These are phyloP conservation scores for Propithecus deckenii DNA, from an alignment of 2,797 vertebrate genomes.

Conservation along the genomic window DNA sequence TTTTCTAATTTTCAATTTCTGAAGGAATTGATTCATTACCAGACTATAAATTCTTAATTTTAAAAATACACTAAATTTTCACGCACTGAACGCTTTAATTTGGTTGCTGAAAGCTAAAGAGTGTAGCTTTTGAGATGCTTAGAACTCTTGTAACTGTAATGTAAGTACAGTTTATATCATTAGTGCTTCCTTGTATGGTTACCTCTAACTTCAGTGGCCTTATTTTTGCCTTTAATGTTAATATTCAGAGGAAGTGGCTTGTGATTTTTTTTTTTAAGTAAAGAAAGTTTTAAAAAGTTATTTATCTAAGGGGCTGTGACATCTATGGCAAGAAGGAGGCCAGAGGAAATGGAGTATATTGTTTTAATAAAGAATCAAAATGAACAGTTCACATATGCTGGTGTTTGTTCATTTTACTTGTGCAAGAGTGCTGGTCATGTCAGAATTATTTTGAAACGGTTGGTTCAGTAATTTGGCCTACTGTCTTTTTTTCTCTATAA, in stretches of 20 bases:
- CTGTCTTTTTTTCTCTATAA: conserved; percentile 81
- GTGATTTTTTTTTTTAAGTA: neutral
- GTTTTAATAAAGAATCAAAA: conserved; percentile 55
- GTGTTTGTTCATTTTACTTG: conserved; percentile 68
- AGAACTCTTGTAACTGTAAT: conserved; percentile 29
- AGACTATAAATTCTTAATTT: conserved; percentile 20
- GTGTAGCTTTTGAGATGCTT: conserved; percentile 58
- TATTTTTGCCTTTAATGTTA: conserved; percentile 41
- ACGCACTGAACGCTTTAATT: neutral
- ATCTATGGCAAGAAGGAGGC: conserved; percentile 21
- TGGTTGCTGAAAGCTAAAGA: conserved; percentile 26
- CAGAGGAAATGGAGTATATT: conserved; percentile 43
- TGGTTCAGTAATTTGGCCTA: conserved; percentile 82
- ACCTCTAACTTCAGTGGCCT: neutral
- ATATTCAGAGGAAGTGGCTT: conserved; percentile 35
- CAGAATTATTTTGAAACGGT: conserved; percentile 77
- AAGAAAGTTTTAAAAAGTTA: neutral
- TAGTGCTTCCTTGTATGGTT: conserved; percentile 1
- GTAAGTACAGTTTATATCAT: neutral
- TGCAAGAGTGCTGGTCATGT: conserved; percentile 79
- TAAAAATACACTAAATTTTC: conserved; percentile 25
- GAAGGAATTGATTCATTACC: conserved; percentile 28
- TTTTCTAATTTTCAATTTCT: conserved; percentile 13
- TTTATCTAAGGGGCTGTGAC: neutral
- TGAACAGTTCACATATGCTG: conserved; percentile 55